phyloP scores from a whole-genome alignment of 2,113 vertebrate genomes.

The Hydrochoerus hydrochaeris region DNA sequence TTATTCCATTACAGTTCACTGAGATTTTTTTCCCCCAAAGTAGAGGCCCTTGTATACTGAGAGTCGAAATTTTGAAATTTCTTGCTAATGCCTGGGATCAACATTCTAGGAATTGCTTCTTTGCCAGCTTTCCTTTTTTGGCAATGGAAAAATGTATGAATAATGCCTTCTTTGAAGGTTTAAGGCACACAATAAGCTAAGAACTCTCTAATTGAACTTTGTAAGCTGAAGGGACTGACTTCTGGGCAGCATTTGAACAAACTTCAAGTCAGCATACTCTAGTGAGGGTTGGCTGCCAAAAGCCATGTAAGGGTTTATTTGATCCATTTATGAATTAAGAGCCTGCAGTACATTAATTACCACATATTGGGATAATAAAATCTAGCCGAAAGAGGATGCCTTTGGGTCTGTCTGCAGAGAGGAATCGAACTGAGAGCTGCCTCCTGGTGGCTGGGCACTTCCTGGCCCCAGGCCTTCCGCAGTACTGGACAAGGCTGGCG shows the following conservation, averaged over 20 bases:
- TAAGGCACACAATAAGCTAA: constrained; percentile 81
- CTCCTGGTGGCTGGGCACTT: constrained; percentile 48
- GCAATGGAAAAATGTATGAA: constrained; percentile 83
- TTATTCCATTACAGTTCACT: neutral
- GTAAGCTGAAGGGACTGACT: constrained; percentile 79
- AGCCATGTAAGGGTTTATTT: constrained; percentile 79
- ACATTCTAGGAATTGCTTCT: constrained; percentile 81
- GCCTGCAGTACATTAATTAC: constrained; percentile 82
- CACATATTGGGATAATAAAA: constrained; percentile 79
- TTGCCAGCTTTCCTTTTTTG: constrained; percentile 81
- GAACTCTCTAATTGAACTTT: constrained; percentile 82
- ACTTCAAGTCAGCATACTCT: constrained; percentile 76
- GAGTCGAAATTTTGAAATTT: constrained; percentile 47
- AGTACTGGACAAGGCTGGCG: neutral
- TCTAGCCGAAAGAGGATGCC: constrained; percentile 69
- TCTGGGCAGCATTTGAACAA: constrained; percentile 84
- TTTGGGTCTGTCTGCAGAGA: constrained; percentile 66
- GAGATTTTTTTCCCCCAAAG: neutral
- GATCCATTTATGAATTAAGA: constrained; percentile 84
- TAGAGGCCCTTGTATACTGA: neutral
- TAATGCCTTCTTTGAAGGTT: constrained; percentile 85
- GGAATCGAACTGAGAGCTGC: constrained; percentile 61
- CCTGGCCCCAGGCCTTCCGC: constrained; percentile 50
- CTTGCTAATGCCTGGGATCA: constrained; percentile 76
- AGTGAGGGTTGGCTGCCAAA: constrained; percentile 75